These are phyloP conservation scores for Charaxes varanes DNA, from an alignment of 1,140 invertebrate species.

Conservation along the genomic window DNA sequence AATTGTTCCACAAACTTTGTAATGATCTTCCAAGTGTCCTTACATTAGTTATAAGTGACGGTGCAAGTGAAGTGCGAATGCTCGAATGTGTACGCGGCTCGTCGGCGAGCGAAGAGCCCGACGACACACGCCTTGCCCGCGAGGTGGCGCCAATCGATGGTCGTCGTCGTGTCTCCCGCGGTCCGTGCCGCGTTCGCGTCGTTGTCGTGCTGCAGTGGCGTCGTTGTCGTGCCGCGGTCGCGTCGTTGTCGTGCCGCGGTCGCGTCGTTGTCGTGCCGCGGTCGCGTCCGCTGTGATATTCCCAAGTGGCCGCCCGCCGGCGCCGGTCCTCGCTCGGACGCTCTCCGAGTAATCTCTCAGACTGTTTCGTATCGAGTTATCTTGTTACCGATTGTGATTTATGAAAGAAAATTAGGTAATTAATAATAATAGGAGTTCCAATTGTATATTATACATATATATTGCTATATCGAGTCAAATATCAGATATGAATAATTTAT, in stretches of 20 bases:
- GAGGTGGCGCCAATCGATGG: no score
- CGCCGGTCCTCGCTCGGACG: constrained; percentile 18
- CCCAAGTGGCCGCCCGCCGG: no score
- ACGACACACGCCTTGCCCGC: no score
- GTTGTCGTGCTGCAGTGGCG: no score
- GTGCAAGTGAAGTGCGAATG: constrained; percentile 8
- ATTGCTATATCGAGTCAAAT: constrained; percentile 58
- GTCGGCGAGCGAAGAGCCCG: no score
- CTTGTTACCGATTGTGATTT: constrained; percentile 72
- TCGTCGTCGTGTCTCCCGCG: neutral
- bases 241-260: no score
- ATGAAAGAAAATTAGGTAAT: constrained; percentile 65
- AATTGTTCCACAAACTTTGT: no score
- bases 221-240: no score
- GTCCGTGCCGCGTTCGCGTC: no score
- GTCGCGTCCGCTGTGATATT: no score
- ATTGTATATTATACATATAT: constrained; percentile 71
- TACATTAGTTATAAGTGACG: constrained; percentile 46
- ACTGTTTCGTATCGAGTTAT: constrained; percentile 62
- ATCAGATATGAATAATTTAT: constrained; percentile 38
- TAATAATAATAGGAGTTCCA: constrained; percentile 73
- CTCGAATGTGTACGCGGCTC: constrained; percentile 7
- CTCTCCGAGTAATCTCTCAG: constrained; percentile 48
- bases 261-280: no score
- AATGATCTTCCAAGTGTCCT: constrained; percentile 50